phyloP scores from a whole-genome alignment of 1,140 invertebrate genomes.

The Eciton burchellii region DNA sequence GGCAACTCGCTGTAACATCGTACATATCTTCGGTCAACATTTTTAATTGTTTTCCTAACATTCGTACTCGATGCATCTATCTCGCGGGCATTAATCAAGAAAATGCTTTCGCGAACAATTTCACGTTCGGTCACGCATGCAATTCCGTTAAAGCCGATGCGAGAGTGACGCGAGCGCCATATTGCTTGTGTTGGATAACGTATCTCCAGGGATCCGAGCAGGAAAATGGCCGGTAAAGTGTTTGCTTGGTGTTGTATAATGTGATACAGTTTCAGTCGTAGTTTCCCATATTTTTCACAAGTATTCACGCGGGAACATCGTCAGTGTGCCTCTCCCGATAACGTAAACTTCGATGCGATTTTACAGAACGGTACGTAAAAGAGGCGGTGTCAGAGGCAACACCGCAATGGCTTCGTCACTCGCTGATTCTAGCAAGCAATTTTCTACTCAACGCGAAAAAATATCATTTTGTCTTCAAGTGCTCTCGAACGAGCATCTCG shows the following conservation, averaged over 20 bases:
- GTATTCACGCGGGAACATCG: conserved; percentile 3
- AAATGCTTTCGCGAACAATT: not conserved
- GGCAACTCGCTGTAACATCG: too few species aligned
- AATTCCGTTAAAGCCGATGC: not conserved
- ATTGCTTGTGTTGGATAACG: conserved; percentile 1
- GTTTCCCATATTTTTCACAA: conserved; percentile 3
- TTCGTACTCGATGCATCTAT: too few species aligned
- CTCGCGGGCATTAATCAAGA: too few species aligned
- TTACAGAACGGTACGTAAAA: conserved; percentile 70
- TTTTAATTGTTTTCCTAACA: too few species aligned
- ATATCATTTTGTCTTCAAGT: not conserved
- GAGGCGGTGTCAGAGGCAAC: not conserved
- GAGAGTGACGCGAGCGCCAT: conserved; percentile 51
- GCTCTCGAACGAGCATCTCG: not conserved
- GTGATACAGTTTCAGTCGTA: not conserved
- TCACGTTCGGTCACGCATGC: not conserved
- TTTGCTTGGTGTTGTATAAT: conserved; percentile 50
- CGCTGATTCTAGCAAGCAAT: not conserved
- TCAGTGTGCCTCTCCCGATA: not conserved
- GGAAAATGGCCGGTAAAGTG: conserved; percentile 78
- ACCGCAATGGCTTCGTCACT: conserved; percentile 16
- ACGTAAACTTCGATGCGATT: conserved; percentile 38
- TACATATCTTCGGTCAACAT: too few species aligned
- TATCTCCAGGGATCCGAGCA: not conserved
- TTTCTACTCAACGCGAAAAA: not conserved